phyloP scores from a whole-genome alignment of 2,113 vertebrate species.

The Neomonachus schauinslandi region DNA sequence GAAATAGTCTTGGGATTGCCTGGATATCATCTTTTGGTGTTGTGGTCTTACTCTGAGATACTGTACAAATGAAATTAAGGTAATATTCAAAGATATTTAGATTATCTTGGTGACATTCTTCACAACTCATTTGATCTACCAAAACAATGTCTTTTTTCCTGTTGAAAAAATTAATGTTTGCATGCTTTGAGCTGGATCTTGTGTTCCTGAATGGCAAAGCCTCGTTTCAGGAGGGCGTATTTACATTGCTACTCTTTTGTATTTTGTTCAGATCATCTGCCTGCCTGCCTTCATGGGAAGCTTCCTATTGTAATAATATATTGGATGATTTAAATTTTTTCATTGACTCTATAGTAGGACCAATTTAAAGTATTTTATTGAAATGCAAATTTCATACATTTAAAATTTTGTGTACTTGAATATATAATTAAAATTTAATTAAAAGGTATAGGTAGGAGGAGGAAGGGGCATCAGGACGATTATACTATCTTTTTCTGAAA shows the following conservation, averaged over 20 bases:
- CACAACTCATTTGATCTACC: neutral
- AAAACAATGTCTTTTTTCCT: neutral
- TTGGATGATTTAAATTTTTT: slow-evolving; percentile 50
- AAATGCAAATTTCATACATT: slow-evolving; percentile 63
- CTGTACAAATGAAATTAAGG: neutral
- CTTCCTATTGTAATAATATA: slow-evolving; percentile 57
- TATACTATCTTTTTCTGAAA: slow-evolving; percentile 8
- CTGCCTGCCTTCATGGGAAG: slow-evolving; percentile 33
- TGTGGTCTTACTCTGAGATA: neutral
- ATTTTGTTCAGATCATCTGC: slow-evolving; percentile 16
- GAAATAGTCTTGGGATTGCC: neutral
- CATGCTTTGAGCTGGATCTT: neutral
- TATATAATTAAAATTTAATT: slow-evolving; percentile 75
- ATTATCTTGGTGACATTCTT: neutral
- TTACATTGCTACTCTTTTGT: neutral
- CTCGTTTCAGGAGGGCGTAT: neutral
- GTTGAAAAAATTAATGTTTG: neutral
- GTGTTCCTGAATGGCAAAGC: neutral
- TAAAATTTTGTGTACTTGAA: slow-evolving; percentile 57
- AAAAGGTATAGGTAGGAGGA: neutral
- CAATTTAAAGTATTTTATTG: slow-evolving; percentile 62
- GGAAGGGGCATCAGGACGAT: neutral
- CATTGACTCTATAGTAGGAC: slow-evolving; percentile 18
- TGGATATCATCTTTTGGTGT: neutral
- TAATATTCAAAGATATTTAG: neutral